A percentile compares a stretch with the other conserved stretches of the same genome.
Evolutionary conservation across 2,797 vertebrate genomes (phyloP).

Genomic region (Sebastes paucispinis): DNA sequence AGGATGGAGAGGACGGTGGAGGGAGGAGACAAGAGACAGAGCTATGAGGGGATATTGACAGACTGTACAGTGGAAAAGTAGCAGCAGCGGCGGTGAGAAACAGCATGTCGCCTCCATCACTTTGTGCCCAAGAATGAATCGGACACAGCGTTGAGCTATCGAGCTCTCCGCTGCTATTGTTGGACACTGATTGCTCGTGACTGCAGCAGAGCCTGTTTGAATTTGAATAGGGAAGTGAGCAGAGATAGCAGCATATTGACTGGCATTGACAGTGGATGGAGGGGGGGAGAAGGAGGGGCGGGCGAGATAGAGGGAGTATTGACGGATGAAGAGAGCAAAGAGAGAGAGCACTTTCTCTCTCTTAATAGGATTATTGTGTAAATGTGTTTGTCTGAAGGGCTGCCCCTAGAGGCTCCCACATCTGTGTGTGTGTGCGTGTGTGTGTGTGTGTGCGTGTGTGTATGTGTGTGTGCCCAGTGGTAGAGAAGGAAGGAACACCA

Average conservation of each 20-base stretch:
- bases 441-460: background rate
- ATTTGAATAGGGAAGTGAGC: constrained; percentile 34
- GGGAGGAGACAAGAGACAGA: background rate
- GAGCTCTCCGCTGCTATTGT: constrained; percentile 24
- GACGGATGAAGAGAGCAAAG: constrained; percentile 21
- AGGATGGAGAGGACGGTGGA: background rate
- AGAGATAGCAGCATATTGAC: constrained; percentile 41
- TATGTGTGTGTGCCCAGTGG: background rate
- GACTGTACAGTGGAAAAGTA: background rate
- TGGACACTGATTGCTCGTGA: constrained; percentile 14
- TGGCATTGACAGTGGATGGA: constrained; percentile 29
- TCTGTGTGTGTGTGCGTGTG: background rate
- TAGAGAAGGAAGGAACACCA: background rate
- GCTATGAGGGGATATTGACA: constrained; percentile 16
- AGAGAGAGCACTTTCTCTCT: constrained; percentile 29
- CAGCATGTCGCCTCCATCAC: constrained; percentile 11
- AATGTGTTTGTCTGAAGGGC: constrained; percentile 59
- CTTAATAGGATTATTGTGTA: constrained; percentile 72
- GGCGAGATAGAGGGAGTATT: constrained; percentile 4
- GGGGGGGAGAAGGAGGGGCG: background rate
- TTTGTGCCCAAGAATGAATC: constrained; percentile 11
- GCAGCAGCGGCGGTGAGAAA: constrained; percentile 3
- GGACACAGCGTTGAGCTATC: background rate
- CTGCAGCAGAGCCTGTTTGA: constrained; percentile 31
- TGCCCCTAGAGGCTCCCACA: constrained; percentile 23